Conservation (phyloP, 2,888 invertebrate genomes). For the Ophioninae sp. region DNA sequence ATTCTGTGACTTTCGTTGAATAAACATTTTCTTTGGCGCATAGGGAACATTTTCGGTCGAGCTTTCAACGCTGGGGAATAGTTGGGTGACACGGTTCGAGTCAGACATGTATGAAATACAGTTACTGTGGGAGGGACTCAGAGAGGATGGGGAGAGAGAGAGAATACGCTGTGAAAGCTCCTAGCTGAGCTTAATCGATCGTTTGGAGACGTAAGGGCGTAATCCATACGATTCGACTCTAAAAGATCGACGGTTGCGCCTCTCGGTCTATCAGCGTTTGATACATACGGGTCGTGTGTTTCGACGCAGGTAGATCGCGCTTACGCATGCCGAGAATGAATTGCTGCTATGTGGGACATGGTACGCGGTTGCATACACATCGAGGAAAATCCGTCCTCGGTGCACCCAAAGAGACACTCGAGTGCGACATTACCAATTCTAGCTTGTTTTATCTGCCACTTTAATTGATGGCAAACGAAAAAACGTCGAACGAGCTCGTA, state of each 20-base stretch:
- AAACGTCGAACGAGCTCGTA: not conserved
- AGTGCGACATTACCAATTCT: constrained; percentile 7
- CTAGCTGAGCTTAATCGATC: constrained; percentile 34
- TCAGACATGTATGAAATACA: constrained; percentile 34
- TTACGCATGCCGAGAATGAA: constrained; percentile 32
- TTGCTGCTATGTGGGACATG: constrained; percentile 13
- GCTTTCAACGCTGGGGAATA: constrained; percentile 42
- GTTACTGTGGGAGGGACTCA: not conserved
- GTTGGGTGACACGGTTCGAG: constrained; percentile 28
- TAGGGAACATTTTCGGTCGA: constrained; percentile 28
- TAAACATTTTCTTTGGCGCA: constrained; percentile 51
- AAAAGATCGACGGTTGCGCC: not conserved
- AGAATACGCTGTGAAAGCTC: constrained; percentile 29
- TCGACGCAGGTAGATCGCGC: constrained; percentile 24
- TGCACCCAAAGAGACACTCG: not conserved
- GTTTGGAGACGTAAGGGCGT: not conserved
- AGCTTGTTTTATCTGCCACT: not conserved
- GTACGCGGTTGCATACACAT: not conserved
- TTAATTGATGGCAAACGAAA: not conserved
- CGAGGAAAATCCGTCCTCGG: not conserved
- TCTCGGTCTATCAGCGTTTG: not conserved
- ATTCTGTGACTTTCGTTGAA: constrained; percentile 49
- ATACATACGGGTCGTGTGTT: not conserved
- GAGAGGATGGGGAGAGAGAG: constrained; percentile 1
- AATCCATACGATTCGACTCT: not conserved